phyloP scores from a whole-genome alignment of 1,140 invertebrate genomes.

The Zaprionus davidi region DNA sequence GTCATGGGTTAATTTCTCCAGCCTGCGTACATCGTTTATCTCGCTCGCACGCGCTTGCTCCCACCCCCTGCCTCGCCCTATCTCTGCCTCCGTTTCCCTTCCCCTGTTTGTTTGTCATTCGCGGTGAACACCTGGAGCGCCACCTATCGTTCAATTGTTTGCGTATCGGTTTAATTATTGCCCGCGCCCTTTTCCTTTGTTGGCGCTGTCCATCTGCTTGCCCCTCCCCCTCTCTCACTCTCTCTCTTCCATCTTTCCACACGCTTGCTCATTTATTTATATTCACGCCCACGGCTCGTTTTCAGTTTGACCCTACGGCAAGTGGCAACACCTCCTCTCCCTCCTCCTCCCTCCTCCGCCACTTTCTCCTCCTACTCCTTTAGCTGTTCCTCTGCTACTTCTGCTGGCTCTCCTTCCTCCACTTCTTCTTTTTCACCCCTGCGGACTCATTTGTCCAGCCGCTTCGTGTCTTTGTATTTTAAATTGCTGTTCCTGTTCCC shows the following conservation, averaged over 20 bases:
- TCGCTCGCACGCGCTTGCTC: constrained; percentile 12
- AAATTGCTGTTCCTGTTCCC: constrained; percentile 69
- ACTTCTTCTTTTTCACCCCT: not conserved
- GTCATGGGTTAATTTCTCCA: constrained; percentile 44
- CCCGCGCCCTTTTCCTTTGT: constrained; percentile 48
- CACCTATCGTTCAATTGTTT: constrained; percentile 76
- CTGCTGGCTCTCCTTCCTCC: not conserved
- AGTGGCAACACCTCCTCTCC: not conserved
- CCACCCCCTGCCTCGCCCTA: not conserved
- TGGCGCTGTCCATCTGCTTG: constrained; percentile 1
- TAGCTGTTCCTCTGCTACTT: not conserved
- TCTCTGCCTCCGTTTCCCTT: constrained; percentile 8
- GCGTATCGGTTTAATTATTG: constrained; percentile 78
- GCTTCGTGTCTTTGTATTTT: constrained; percentile 72
- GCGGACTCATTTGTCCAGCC: constrained; percentile 33
- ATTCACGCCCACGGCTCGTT: constrained; percentile 78
- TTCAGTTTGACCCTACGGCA: constrained; percentile 73
- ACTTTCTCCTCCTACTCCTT: not conserved
- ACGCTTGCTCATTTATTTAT: constrained; percentile 73
- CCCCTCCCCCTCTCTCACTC: not conserved
- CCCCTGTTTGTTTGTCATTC: constrained; percentile 33
- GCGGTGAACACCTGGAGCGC: constrained; percentile 63
- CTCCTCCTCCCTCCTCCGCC: not conserved
- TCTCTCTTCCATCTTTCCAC: not conserved
- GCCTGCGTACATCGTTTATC: constrained; percentile 9